Evolutionary conservation across 2,797 vertebrate species (phyloP).

Genomic region (Manis crassicaudata): DNA sequence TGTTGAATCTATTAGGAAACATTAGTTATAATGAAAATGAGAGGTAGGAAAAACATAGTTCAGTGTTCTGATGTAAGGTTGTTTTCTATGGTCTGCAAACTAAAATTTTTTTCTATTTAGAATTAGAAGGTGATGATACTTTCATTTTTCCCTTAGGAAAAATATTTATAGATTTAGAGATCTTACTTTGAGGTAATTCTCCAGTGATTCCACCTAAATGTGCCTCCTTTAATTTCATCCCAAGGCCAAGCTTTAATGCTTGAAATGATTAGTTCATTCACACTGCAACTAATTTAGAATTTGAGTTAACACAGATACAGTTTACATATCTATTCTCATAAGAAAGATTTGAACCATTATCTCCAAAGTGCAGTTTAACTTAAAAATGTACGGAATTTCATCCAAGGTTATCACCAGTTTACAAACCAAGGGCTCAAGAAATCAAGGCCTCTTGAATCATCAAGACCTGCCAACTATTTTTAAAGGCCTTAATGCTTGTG

Average conservation of each 20-base stretch:
- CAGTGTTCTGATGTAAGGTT: slow-evolving; percentile 1
- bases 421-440: slow-evolving; percentile 44
- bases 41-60: slow-evolving; percentile 40
- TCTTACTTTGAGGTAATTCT: slow-evolving; percentile 66
- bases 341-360: slow-evolving; percentile 48
- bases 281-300: slow-evolving; percentile 63
- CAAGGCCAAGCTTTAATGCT: slow-evolving; percentile 71
- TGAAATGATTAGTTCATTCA: slow-evolving; percentile 65
- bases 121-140: slow-evolving; percentile 67
- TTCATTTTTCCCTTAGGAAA: slow-evolving; percentile 63
- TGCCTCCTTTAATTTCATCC: slow-evolving; percentile 77
- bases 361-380: slow-evolving; percentile 46
- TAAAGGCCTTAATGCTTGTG: slow-evolving; percentile 7
- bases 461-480: background rate
- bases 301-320: slow-evolving; percentile 24
- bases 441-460: slow-evolving; percentile 11
- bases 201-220: slow-evolving; percentile 59
- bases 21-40: slow-evolving; percentile 57
- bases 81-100: slow-evolving; percentile 29
- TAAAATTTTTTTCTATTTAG: slow-evolving; percentile 31
- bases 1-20: slow-evolving; percentile 12
- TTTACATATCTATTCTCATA: slow-evolving; percentile 20
- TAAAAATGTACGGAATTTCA: slow-evolving; percentile 17
- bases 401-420: slow-evolving; percentile 32
- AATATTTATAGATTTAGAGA: slow-evolving; percentile 64